phyloP scores from a whole-genome alignment of 2,888 invertebrate species.

The Latrodectus elegans region DNA sequence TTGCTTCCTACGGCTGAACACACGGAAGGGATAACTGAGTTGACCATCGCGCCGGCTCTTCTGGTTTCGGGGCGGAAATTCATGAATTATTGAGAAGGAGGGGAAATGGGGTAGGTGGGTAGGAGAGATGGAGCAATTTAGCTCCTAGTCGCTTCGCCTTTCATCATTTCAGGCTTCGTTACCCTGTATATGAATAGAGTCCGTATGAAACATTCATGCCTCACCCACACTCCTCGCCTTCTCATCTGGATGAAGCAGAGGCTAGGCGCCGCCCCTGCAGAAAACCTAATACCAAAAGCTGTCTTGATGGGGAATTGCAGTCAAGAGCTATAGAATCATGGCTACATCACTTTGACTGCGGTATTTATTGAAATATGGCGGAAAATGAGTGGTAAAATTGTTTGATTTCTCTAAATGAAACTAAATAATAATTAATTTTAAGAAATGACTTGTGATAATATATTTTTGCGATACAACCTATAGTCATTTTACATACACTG shows the following conservation, averaged over 20 bases:
- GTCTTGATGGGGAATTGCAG: constrained; percentile 12
- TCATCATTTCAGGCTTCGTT: constrained; percentile 69
- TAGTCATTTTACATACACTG: too few species aligned
- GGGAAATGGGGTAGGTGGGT: too few species aligned
- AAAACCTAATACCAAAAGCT: not conserved
- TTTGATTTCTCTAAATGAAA: too few species aligned
- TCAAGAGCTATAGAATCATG: too few species aligned
- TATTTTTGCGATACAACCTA: too few species aligned
- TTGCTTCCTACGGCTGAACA: constrained; percentile 34
- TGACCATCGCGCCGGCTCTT: constrained; percentile 33
- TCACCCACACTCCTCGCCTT: not conserved
- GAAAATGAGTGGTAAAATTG: too few species aligned
- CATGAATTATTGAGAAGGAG: constrained; percentile 63
- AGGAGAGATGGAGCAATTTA: constrained; percentile 42
- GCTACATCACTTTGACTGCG: too few species aligned
- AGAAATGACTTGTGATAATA: too few species aligned
- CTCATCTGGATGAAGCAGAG: constrained; percentile 2
- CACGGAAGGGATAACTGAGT: constrained; percentile 60
- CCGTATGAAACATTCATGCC: constrained; percentile 65
- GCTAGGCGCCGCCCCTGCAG: too few species aligned
- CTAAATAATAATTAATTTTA: too few species aligned
- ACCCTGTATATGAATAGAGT: constrained; percentile 57
- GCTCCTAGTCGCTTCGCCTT: constrained; percentile 52
- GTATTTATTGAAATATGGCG: too few species aligned
- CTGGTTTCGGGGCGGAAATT: constrained; percentile 11